Base-by-base conservation (phyloP, 2,888 invertebrate genomes). In the Nemapogon koenigi region DNA sequence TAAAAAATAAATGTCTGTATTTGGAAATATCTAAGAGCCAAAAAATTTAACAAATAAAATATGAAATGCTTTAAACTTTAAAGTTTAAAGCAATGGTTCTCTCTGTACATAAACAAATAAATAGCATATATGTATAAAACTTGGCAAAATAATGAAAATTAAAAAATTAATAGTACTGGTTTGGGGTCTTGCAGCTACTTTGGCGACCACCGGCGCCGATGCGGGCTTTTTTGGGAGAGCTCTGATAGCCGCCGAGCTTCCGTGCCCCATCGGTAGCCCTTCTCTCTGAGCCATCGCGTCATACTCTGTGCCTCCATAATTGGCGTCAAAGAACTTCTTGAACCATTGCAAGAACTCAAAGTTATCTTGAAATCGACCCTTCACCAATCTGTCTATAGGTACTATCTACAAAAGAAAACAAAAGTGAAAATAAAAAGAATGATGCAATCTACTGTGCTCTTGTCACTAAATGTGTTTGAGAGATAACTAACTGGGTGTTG, bases 291-390 rank as follows among this genome's bases (percentile, higher is more conserved):
- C 86, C 59, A 92, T 73, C 41, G 98, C 90, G 79, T 97, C 94
- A 76, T 98, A 98, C 48, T 94, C 94, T 60, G 87, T 83, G 64
- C 95, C 96, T 71, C 91, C 90, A 83, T 95, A 97, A 85, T 99
- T 99, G 57, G 97, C 97, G 81, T 98, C 97, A 82, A 97, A 98
- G 83, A 98, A 97, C 78, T 97, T 96, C 86, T 98, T 97, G 86
- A 98, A 98, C 97, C 97, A 98, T 83, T 98, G 97, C 58, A 98
- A 89, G 83, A 97, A 97, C 80, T 98, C 97, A 86, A 98, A 98
- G 84, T 98, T 98, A 85, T 98, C 97, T 87, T 97, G 97, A 83
- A 98, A 98, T 58, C 95, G 89, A 72, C 94, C 97, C 83, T 97
- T 97, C 73, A 97, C 93, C 84, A 98, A 86, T 81, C 84, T 89